Base-by-base conservation (phyloP, 2,113 vertebrate genomes). In the Perccottus glenii region DNA sequence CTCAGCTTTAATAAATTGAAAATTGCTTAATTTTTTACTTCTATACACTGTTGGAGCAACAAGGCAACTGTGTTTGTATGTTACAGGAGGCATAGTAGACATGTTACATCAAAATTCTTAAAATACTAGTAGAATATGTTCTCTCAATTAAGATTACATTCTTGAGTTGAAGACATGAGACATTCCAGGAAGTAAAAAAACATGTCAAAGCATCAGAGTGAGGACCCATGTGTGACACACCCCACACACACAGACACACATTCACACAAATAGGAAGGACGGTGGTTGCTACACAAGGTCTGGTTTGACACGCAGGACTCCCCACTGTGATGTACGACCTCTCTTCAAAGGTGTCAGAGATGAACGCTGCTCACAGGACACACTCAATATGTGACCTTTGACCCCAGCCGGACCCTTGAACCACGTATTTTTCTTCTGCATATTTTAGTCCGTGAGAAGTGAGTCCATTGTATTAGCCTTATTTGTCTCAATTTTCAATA, bases 371-470 rank as follows among this genome's bases (percentile, higher is more conserved):
- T n/a, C 50, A 27, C 62, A 82, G 86, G 89, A 90, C 88, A 84
- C 78, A 64, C 80, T 84, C 87, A 89, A 85, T 89, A 88, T 91
- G 88, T 91, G 91, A 90, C 87, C 90, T 87, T 64, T 75, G 80
- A 75, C 42, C 80, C 58, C 1, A 32, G 67, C 49, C 70, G 47
- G 83, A 89, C 80, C 65, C 72, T 69, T 78, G 80, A 89, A 81
- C 70, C 45, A 40, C 75, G 60, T 27, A 70, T 66, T 59, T 75
- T 61, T 75, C 64, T 71, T 64, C 70, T 53, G 72, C 61, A 44
- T 52, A 51, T 79, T 81, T 55, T 72, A 72, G 48, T 49, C 44
- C 75, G 77, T 60, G 51, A 50, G 58, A 60, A 57, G 11, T n/a
- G n/a, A n/a, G n/a, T n/a, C n/a, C 45, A 42, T 72, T 53, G 58